Conservation (phyloP, 2,113 vertebrate genomes). For the Cheirogaleus medius region DNA sequence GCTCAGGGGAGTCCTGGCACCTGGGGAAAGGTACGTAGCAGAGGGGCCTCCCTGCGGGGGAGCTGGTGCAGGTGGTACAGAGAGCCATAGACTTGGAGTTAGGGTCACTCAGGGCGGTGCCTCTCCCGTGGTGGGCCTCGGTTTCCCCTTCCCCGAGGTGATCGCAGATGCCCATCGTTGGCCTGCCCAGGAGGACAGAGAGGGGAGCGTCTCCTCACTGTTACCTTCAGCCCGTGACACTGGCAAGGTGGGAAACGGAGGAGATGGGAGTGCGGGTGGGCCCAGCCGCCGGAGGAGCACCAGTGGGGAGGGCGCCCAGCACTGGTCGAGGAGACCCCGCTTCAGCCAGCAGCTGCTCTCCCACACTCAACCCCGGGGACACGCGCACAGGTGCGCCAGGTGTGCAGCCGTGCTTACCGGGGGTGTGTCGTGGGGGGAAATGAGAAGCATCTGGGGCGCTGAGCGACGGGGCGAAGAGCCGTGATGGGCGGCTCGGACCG, state of each 20-base stretch:
- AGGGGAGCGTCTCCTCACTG: neutral
- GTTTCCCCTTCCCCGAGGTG: neutral
- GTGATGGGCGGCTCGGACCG: neutral
- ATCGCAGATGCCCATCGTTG: neutral
- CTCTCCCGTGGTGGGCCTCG: neutral
- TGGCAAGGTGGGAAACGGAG: neutral
- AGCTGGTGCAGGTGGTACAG: rapidly evolving
- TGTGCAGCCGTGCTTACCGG: rapidly evolving
- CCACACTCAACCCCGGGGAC: neutral
- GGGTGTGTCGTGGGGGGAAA: neutral
- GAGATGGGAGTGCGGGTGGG: neutral
- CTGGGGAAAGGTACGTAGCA: neutral
- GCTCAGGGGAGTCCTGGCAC: neutral
- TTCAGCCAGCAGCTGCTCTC: rapidly evolving
- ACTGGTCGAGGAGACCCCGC: neutral
- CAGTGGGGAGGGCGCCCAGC: rapidly evolving
- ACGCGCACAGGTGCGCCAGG: rapidly evolving
- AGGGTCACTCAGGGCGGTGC: neutral
- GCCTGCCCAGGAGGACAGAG: neutral
- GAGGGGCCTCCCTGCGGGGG: rapidly evolving
- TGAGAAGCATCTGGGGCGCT: rapidly evolving
- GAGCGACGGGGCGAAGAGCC: rapidly evolving
- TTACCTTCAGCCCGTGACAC: neutral
- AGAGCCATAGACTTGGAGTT: rapidly evolving
- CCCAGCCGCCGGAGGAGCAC: rapidly evolving